Evolutionary conservation across 2,113 vertebrate genomes (phyloP).

Genomic region (Piaya cayana): DNA sequence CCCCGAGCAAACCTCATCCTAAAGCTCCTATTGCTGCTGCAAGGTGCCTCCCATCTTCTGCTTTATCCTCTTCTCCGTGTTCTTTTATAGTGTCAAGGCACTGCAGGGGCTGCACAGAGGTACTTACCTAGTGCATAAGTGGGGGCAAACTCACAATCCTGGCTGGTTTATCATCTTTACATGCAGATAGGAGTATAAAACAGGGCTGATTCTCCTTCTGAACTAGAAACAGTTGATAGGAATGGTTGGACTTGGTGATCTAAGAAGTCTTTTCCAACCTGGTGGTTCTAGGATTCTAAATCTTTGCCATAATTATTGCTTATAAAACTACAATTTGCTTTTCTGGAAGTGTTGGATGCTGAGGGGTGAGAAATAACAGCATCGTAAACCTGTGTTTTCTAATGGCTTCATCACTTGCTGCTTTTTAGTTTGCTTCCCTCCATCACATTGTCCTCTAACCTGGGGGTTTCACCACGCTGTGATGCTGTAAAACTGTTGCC

Average conservation of each 20-base stretch:
- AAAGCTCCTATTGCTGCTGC: not conserved
- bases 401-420: not conserved
- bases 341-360: not conserved
- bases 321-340: not conserved
- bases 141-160: not conserved
- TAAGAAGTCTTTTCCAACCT: no score
- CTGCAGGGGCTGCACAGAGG: rapidly evolving
- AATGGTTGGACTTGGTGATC: no score
- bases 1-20: not conserved
- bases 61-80: not conserved
- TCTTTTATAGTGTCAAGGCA: not conserved
- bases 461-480: no score
- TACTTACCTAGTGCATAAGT: not conserved
- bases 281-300: no score
- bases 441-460: rapidly evolving
- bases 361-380: not conserved
- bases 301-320: not conserved
- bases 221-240: not conserved
- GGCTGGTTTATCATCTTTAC: not conserved
- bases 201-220: not conserved
- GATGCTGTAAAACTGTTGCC: not conserved
- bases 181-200: not conserved
- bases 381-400: not conserved
- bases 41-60: not conserved
- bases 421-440: not conserved